Conservation (phyloP, 1,140 invertebrate species). For the Saccostrea glomerata region DNA sequence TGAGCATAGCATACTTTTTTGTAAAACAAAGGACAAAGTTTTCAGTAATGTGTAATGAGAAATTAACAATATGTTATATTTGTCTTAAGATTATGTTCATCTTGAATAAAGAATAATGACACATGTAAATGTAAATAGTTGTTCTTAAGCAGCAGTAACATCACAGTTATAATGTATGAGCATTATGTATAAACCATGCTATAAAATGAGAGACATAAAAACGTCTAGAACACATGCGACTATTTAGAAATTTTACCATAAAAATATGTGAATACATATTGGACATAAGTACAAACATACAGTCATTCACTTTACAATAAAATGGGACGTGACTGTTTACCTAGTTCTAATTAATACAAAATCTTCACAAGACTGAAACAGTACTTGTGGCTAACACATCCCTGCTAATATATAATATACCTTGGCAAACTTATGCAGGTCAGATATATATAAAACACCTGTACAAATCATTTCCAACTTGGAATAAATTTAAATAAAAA, state of each 20-base stretch:
- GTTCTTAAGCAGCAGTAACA: background rate
- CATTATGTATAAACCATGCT: conserved; percentile 10
- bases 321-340: background rate
- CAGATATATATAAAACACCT: background rate
- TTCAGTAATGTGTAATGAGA: background rate
- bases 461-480: background rate
- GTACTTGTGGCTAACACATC: background rate
- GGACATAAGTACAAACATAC: background rate
- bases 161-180: conserved; percentile 5
- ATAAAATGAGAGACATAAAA: background rate
- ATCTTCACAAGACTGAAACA: background rate
- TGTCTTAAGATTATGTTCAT: background rate
- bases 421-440: background rate
- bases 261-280: background rate
- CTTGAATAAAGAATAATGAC: background rate
- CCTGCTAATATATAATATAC: background rate
- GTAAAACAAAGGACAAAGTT: background rate
- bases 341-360: background rate
- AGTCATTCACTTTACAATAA: background rate
- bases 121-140: background rate
- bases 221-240: background rate
- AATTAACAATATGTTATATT: too few species aligned
- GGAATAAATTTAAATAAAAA: background rate
- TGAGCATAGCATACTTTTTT: background rate
- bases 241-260: background rate